Conservation (phyloP, 64 coral and sea anemone genomes). For the Montipora efflorescens region DNA sequence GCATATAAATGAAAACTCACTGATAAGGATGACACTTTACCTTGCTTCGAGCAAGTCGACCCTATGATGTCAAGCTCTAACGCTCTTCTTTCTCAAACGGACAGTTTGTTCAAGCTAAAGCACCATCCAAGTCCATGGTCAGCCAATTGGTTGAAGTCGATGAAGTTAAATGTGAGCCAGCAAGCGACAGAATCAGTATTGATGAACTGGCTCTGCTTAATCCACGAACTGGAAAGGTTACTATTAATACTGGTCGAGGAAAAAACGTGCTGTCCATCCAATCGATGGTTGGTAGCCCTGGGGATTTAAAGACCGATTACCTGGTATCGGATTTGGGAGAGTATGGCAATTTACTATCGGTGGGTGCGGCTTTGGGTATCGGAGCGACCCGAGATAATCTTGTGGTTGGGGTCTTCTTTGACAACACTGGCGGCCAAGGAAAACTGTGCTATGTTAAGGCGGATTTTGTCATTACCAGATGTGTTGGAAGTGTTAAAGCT, state of each 20-base stretch:
- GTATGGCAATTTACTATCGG: slow-evolving; percentile 64
- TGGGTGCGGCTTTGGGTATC: slow-evolving; percentile 63
- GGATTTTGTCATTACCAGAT: slow-evolving; percentile 45
- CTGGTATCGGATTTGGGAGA: slow-evolving; percentile 65
- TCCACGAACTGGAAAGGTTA: slow-evolving; percentile 40
- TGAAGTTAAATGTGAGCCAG: slow-evolving; percentile 29
- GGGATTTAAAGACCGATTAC: slow-evolving; percentile 24
- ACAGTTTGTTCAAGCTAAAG: background rate
- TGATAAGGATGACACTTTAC: too few relatives aligned
- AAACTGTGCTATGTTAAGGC: slow-evolving; percentile 59
- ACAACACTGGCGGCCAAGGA: slow-evolving; percentile 53
- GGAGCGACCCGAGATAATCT: slow-evolving; percentile 40
- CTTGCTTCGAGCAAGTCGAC: too few relatives aligned
- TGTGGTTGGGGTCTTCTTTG: slow-evolving; percentile 55
- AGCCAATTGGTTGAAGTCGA: slow-evolving; percentile 1
- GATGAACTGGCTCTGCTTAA: slow-evolving; percentile 67
- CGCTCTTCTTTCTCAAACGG: background rate
- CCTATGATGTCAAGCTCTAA: background rate
- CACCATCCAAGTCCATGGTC: background rate
- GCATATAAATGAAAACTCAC: too few relatives aligned
- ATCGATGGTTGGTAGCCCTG: slow-evolving; percentile 26
- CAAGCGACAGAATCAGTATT: slow-evolving; percentile 68
- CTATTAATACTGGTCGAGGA: slow-evolving; percentile 69
- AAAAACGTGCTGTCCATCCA: slow-evolving; percentile 65
- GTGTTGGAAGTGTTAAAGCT: slow-evolving; percentile 58